These are phyloP conservation scores for Auanema freiburgensis DNA, from an alignment of 2,888 invertebrate genomes.

Conservation along the genomic window DNA sequence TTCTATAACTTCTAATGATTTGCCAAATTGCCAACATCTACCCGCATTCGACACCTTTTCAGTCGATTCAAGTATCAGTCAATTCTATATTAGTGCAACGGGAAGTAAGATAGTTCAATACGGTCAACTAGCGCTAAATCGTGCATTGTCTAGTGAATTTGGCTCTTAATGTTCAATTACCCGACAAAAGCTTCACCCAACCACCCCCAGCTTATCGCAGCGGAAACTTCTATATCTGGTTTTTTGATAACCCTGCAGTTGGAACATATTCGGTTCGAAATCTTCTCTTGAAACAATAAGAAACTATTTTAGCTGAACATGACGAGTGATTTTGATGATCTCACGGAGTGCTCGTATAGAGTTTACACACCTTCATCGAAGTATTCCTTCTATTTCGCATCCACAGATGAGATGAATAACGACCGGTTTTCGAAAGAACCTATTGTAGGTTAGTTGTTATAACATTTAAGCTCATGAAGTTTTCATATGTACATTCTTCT, in stretches of 20 bases:
- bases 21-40: conserved; percentile 48
- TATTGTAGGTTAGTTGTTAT: conserved; percentile 24
- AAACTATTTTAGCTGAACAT: conserved; percentile 26
- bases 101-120: no score
- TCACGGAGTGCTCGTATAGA: conserved; percentile 46
- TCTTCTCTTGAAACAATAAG: conserved; percentile 1
- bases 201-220: conserved; percentile 21
- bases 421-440: conserved; percentile 43
- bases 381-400: conserved; percentile 42
- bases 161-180: no score
- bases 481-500: no score
- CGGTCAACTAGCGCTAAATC: no score
- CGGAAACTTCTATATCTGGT: conserved; percentile 41
- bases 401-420: conserved; percentile 30
- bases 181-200: neutral
- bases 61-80: conserved; percentile 40
- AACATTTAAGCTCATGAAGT: no score
- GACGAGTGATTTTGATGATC: conserved; percentile 18
- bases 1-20: conserved; percentile 40
- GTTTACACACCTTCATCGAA: conserved; percentile 32
- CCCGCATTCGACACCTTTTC: conserved; percentile 48
- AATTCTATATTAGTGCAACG: conserved; percentile 31
- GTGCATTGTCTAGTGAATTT: no score
- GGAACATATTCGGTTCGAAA: conserved; percentile 32
- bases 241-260: conserved; percentile 24